Evolutionary conservation across 1,140 invertebrate species (phyloP).

Genomic region (Ylistrum balloti): DNA sequence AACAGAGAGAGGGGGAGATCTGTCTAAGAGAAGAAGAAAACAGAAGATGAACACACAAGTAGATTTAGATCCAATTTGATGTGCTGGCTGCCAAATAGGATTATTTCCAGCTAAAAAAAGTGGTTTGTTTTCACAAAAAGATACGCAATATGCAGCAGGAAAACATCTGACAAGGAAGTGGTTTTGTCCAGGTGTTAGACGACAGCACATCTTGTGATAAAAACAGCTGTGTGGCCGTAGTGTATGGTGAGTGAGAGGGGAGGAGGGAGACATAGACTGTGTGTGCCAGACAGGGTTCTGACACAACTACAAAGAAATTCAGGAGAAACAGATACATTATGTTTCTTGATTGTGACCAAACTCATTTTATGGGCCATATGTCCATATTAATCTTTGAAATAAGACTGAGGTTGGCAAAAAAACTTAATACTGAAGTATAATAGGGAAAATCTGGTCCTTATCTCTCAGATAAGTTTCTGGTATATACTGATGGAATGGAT

Average conservation of each 20-base stretch:
- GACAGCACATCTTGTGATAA: neutral
- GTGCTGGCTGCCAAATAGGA: neutral
- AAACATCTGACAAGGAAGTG: conserved; percentile 10
- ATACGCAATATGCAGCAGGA: conserved; percentile 8
- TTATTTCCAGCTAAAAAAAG: neutral
- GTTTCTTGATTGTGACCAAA: neutral
- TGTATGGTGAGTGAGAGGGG: neutral
- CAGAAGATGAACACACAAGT: neutral
- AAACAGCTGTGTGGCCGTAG: neutral
- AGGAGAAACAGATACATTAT: neutral
- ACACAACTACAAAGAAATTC: conserved; percentile 28
- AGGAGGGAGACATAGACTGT: neutral
- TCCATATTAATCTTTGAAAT: conserved; percentile 10
- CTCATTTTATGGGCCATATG: conserved; percentile 22
- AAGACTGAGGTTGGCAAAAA: conserved; percentile 38
- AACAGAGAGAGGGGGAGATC: neutral
- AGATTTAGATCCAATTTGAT: neutral
- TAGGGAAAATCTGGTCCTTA: conserved; percentile 10
- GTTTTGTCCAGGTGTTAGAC: conserved; percentile 20
- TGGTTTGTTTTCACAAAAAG: neutral
- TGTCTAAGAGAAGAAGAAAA: neutral
- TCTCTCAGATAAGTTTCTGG: neutral
- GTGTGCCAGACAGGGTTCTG: neutral
- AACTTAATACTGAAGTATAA: neutral
- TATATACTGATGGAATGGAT: neutral